Conservation (phyloP, 2,888 invertebrate species). For the Apamea anceps region DNA sequence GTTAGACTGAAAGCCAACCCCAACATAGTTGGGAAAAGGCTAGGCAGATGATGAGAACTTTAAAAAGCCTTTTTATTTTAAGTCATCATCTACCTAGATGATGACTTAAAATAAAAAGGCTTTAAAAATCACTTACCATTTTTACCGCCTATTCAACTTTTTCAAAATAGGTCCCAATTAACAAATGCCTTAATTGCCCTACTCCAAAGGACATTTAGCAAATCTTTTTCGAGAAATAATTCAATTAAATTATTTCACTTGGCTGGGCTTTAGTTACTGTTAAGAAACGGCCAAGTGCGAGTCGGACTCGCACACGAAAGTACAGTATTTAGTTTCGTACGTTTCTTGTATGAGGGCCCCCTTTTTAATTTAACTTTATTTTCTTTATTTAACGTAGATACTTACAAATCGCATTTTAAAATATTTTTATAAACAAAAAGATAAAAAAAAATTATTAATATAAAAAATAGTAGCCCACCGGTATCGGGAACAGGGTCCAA, state of each 20-base stretch:
- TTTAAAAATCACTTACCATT: not conserved
- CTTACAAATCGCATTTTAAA: too few relatives aligned
- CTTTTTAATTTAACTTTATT: too few relatives aligned
- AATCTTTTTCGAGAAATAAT: slow-evolving; percentile 23
- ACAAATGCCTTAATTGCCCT: slow-evolving; percentile 35
- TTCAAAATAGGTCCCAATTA: slow-evolving; percentile 36
- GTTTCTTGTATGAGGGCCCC: too few relatives aligned
- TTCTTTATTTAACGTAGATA: too few relatives aligned
- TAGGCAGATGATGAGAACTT: not conserved
- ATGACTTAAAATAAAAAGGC: not conserved
- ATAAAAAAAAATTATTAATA: too few relatives aligned
- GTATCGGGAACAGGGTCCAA: too few relatives aligned
- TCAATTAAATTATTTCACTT: slow-evolving; percentile 56
- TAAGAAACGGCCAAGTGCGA: not conserved
- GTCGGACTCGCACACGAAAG: not conserved
- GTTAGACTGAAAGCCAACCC: too few relatives aligned
- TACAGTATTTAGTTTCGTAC: not conserved
- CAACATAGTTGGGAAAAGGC: not conserved
- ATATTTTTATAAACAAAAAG: too few relatives aligned
- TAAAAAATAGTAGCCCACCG: too few relatives aligned
- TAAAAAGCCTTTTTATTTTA: too few relatives aligned
- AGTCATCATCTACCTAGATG: too few relatives aligned
- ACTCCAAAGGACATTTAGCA: slow-evolving; percentile 6
- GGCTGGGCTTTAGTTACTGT: slow-evolving; percentile 1
- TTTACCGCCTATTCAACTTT: not conserved